phyloP scores from a whole-genome alignment of 2,888 invertebrate genomes.

The Pristionchus maxplancki region DNA sequence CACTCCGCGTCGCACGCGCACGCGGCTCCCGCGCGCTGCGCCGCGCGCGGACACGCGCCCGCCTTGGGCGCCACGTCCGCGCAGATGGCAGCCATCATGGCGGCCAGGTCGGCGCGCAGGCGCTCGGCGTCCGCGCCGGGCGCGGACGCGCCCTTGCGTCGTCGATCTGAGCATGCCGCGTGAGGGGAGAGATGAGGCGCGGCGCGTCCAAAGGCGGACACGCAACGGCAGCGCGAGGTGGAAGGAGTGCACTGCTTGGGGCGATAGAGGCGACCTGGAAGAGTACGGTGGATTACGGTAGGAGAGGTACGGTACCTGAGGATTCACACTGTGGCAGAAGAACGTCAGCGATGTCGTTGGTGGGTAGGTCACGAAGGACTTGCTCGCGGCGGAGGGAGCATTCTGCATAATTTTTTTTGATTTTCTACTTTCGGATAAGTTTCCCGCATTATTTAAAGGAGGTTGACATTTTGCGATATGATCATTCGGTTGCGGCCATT shows the following conservation, averaged over 20 bases:
- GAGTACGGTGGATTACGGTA: background rate
- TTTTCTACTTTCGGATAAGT: background rate
- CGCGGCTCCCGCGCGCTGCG: background rate
- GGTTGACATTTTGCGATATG: no score
- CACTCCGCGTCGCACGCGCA: slow-evolving; percentile 65
- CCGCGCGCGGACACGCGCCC: background rate
- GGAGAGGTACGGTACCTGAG: background rate
- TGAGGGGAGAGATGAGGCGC: background rate
- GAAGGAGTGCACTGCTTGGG: slow-evolving; percentile 8
- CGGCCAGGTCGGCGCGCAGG: slow-evolving; percentile 21
- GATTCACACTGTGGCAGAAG: slow-evolving; percentile 48
- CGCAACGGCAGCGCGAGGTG: slow-evolving; percentile 29
- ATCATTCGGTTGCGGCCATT: no score
- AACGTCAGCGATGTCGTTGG: slow-evolving; percentile 44
- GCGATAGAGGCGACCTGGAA: slow-evolving; percentile 46
- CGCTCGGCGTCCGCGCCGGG: background rate
- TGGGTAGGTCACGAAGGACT: slow-evolving; percentile 23
- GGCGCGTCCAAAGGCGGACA: slow-evolving; percentile 31
- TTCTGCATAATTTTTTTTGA: background rate
- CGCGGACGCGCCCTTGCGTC: background rate
- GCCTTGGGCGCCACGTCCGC: slow-evolving; percentile 9
- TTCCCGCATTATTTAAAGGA: background rate
- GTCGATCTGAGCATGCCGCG: background rate
- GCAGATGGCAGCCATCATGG: slow-evolving; percentile 37
- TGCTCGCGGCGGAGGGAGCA: slow-evolving; percentile 49